Evolutionary conservation across 2,113 vertebrate genomes (phyloP).

Genomic region (Phalacrocorax pelagicus): DNA sequence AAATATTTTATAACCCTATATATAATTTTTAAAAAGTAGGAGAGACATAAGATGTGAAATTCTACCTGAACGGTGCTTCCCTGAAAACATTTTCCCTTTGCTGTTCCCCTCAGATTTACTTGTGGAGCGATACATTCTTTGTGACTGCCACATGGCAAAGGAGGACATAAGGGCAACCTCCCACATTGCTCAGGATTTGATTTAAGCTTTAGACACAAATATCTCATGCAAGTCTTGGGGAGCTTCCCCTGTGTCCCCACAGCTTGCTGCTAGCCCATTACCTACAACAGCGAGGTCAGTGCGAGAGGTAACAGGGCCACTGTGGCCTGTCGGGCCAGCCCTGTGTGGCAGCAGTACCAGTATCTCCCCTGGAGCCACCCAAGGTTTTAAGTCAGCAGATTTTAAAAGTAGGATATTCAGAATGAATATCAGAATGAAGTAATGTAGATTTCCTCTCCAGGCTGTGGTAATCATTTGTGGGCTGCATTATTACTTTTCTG

Average conservation of each 20-base stretch:
- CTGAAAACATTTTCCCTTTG: accelerated
- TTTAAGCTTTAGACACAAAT: neutral
- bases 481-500: neutral
- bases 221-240: too few species aligned
- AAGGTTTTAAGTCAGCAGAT: neutral
- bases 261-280: neutral
- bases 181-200: neutral
- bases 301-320: neutral
- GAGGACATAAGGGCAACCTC: accelerated
- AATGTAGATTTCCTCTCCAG: neutral
- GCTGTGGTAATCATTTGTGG: neutral
- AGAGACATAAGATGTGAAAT: accelerated
- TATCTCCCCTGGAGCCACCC: neutral
- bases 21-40: neutral
- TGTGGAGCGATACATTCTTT: accelerated
- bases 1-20: neutral
- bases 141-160: accelerated
- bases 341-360: neutral
- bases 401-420: neutral
- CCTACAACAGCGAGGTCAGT: accelerated
- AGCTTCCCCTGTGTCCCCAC: neutral
- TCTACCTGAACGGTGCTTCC: neutral
- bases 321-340: neutral
- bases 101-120: neutral
- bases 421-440: neutral